Percentiles rank a stretch among this genome's conserved stretches.
Evolutionary conservation across 2,888 invertebrate genomes (phyloP).

Genomic region (Linnaemya vulpina): DNA sequence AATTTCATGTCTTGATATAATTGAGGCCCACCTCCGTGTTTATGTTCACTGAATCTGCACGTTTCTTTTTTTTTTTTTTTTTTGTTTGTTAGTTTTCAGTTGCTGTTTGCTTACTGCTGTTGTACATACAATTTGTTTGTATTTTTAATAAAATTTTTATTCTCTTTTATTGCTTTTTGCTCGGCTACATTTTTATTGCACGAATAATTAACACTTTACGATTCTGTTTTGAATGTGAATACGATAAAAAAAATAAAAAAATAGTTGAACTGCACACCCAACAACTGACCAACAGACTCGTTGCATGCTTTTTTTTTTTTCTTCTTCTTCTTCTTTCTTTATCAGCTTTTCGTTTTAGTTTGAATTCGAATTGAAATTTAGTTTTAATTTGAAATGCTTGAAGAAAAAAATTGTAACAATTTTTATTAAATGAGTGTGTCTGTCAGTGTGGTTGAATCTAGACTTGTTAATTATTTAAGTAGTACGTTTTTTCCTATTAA

Average conservation of each 20-base stretch:
- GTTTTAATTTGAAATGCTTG: too few relatives aligned
- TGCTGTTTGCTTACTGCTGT: neutral
- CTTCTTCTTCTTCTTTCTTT: neutral
- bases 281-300: constrained; percentile 48
- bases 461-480: constrained; percentile 38
- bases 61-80: constrained; percentile 3
- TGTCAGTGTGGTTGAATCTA: constrained; percentile 46
- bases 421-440: constrained; percentile 12
- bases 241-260: neutral
- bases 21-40: constrained; percentile 33
- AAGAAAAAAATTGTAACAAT: too few relatives aligned
- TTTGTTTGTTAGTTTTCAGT: neutral
- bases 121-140: constrained; percentile 34
- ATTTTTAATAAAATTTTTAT: constrained; percentile 4
- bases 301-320: constrained; percentile 2
- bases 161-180: neutral
- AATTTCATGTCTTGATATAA: constrained; percentile 64
- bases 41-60: neutral
- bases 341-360: constrained; percentile 18
- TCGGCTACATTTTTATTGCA: constrained; percentile 20
- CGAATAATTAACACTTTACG: constrained; percentile 29
- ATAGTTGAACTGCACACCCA: constrained; percentile 26
- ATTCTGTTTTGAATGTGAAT: constrained; percentile 14
- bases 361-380: neutral
- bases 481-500: neutral